A percentile compares a stretch with the other conserved stretches of the same genome.
Conservation (phyloP, 2,797 vertebrate species). For the Halcyon badia region DNA sequence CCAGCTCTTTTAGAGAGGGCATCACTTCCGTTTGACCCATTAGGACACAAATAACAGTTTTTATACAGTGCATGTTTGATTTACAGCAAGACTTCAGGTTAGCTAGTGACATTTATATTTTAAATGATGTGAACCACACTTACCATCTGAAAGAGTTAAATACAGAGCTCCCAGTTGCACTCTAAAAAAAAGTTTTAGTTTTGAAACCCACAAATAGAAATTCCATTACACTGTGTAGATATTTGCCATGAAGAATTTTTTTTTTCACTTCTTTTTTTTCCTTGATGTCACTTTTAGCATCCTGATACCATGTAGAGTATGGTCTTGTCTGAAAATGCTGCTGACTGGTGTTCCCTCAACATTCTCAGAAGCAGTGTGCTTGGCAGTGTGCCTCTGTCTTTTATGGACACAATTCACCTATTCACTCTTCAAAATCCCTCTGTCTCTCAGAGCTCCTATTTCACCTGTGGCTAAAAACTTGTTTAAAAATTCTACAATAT, state of each 20-base stretch:
- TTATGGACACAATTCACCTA: neutral
- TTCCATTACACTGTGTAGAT: neutral
- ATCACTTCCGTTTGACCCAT: conserved; percentile 87
- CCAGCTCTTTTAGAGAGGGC: conserved; percentile 86
- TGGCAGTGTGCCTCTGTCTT: neutral
- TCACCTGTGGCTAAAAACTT: neutral
- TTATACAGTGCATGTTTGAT: conserved; percentile 55
- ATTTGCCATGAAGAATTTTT: neutral
- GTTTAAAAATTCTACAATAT: neutral
- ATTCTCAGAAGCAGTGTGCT: neutral
- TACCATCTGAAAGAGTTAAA: conserved; percentile 39
- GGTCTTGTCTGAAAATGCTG: neutral
- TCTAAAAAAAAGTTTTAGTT: conserved; percentile 9
- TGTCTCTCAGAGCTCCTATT: neutral
- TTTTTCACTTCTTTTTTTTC: neutral
- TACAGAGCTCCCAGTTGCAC: neutral
- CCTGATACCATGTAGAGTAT: neutral
- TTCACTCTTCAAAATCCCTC: neutral
- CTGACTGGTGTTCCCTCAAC: neutral
- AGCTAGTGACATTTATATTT: conserved; percentile 45
- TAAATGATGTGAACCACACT: neutral
- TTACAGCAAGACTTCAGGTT: conserved; percentile 51
- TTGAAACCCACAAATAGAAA: neutral
- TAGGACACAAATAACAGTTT: conserved; percentile 86
- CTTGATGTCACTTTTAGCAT: neutral